These are phyloP conservation scores for Eustalomyia histrio DNA, from an alignment of 2,888 invertebrate species.

Conservation along the genomic window DNA sequence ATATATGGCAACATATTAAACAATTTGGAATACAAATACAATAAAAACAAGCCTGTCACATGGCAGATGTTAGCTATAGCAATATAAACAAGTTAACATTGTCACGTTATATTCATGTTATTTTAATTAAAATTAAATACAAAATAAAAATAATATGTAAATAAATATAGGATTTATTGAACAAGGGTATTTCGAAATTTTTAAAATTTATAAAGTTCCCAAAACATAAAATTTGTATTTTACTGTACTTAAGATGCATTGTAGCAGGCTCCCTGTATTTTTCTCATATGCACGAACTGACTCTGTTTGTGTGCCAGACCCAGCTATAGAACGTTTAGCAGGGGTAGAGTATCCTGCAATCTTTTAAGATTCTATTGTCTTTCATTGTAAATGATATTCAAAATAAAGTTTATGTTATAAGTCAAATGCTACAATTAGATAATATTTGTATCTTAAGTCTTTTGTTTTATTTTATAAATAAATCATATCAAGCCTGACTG, in stretches of 20 bases:
- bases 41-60: not conserved
- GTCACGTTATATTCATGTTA: conserved; percentile 42
- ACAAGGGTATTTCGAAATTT: not conserved
- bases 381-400: too few species aligned
- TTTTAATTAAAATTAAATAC: conserved; percentile 24
- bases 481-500: too few species aligned
- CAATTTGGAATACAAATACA: not conserved
- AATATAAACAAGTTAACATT: not conserved
- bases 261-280: too few species aligned
- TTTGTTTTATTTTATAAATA: too few species aligned
- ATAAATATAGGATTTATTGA: not conserved
- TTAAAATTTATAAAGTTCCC: not conserved
- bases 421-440: too few species aligned
- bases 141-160: not conserved
- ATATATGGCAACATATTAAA: conserved; percentile 11
- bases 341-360: too few species aligned
- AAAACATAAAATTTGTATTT: not conserved
- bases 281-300: too few species aligned
- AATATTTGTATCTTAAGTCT: too few species aligned
- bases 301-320: too few species aligned
- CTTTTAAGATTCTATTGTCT: too few species aligned
- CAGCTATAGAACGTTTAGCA: too few species aligned
- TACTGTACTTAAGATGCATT: not conserved
- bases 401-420: too few species aligned
- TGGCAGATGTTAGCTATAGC: not conserved